Evolutionary conservation across 1,140 invertebrate genomes (phyloP).

Genomic region (Scaptomyza graminum): DNA sequence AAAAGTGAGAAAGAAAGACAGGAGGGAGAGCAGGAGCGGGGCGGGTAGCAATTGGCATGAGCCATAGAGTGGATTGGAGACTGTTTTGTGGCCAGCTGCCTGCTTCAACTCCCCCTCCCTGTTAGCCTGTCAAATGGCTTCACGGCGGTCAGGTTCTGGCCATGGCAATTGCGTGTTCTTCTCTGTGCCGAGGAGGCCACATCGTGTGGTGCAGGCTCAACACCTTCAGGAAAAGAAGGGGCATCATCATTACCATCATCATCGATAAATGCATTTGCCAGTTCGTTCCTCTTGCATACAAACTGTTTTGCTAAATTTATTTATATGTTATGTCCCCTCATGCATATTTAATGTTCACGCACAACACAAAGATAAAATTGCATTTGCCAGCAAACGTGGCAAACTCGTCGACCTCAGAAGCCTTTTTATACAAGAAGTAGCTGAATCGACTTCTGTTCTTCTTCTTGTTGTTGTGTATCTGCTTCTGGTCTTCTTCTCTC

Average conservation of each 20-base stretch:
- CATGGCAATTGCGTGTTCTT: constrained; percentile 46
- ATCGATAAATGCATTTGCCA: constrained; percentile 76
- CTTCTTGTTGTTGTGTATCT: constrained; percentile 46
- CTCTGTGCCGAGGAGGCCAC: constrained; percentile 8
- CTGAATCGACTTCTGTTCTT: constrained; percentile 22
- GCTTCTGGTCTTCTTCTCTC: constrained; percentile 53
- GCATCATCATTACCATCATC: constrained; percentile 73
- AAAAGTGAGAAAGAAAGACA: background rate
- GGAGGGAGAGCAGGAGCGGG: too few relatives aligned
- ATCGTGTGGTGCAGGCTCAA: constrained; percentile 53
- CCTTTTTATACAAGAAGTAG: constrained; percentile 27
- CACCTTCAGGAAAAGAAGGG: constrained; percentile 61
- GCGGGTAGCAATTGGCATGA: constrained; percentile 30
- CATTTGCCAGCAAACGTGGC: constrained; percentile 48
- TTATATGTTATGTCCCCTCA: constrained; percentile 78
- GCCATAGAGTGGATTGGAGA: constrained; percentile 1
- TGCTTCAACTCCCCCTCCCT: background rate
- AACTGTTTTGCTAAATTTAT: constrained; percentile 77
- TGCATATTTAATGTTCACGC: constrained; percentile 83
- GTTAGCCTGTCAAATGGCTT: constrained; percentile 54
- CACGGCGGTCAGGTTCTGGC: constrained; percentile 53
- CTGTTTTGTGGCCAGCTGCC: background rate
- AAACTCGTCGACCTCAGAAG: constrained; percentile 29
- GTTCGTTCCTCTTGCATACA: constrained; percentile 61
- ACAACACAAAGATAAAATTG: constrained; percentile 65